Evolutionary conservation across 2,113 vertebrate genomes (phyloP).

Genomic region (Sinocyclocheilus anshuiensis): DNA sequence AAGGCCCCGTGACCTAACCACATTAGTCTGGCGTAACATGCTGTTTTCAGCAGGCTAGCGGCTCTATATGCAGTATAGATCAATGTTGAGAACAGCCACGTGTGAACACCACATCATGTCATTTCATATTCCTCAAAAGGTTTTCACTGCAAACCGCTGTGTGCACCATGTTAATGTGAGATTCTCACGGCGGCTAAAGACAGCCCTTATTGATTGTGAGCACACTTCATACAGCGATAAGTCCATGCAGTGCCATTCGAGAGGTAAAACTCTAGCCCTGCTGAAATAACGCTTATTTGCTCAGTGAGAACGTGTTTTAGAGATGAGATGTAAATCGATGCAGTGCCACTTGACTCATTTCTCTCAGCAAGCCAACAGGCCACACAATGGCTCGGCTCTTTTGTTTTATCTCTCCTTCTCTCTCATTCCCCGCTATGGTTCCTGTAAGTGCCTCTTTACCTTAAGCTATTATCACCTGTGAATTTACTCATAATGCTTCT

Average conservation of each 20-base stretch:
- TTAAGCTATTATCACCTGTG: constrained; percentile 31
- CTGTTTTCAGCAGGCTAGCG: not conserved
- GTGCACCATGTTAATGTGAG: not conserved
- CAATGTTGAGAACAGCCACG: not conserved
- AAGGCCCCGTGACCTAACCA: not conserved
- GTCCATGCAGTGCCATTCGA: not conserved
- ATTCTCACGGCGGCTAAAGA: not conserved
- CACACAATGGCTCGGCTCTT: constrained; percentile 7
- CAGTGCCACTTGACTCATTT: constrained; percentile 53
- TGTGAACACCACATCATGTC: not conserved
- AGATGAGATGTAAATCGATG: constrained; percentile 73
- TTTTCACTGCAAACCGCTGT: not conserved
- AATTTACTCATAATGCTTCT: constrained; percentile 35
- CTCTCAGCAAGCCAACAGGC: constrained; percentile 15
- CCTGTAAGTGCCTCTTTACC: constrained; percentile 37
- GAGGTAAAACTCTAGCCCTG: constrained; percentile 44
- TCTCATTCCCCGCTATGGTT: not conserved
- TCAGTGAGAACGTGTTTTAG: constrained; percentile 70
- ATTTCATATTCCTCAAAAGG: not conserved
- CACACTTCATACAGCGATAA: not conserved
- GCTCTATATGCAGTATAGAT: not conserved
- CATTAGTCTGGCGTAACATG: not conserved
- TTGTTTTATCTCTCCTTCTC: not conserved
- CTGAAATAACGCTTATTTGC: constrained; percentile 72
- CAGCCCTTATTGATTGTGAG: constrained; percentile 6